A percentile compares a stretch with the other conserved stretches of the same genome.
Evolutionary conservation across 2,888 invertebrate species (phyloP).

Genomic region (Encarsia formosa): DNA sequence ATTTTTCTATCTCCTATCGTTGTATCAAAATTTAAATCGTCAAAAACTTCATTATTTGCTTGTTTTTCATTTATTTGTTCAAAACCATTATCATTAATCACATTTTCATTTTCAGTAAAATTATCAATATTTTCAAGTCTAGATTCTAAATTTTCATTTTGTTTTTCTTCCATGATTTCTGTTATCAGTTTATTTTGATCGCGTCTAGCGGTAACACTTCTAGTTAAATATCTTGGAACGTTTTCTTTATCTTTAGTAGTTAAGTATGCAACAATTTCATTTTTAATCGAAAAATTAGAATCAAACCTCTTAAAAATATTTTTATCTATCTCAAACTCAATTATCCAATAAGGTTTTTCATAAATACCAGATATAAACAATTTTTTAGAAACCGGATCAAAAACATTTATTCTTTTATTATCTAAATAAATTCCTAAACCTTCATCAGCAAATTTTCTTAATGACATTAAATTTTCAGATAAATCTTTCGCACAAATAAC

Average conservation of each 20-base stretch:
- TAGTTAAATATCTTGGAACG: conserved; percentile 18
- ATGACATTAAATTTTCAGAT: conserved; percentile 28
- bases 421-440: conserved; percentile 30
- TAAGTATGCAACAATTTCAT: conserved; percentile 7
- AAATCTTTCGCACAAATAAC: conserved; percentile 26
- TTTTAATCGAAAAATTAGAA: background rate
- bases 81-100: background rate
- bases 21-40: conserved; percentile 12
- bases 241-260: background rate
- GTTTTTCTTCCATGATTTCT: no score
- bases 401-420: conserved; percentile 8
- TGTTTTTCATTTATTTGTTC: background rate
- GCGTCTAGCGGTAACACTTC: conserved; percentile 14
- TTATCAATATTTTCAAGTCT: background rate
- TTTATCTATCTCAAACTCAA: conserved; percentile 23
- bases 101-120: background rate
- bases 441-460: conserved; percentile 28
- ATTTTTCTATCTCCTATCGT: conserved; percentile 24
- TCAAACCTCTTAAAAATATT: background rate
- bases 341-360: conserved; percentile 26
- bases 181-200: no score
- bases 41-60: background rate
- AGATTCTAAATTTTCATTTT: background rate
- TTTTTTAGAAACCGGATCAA: conserved; percentile 21
- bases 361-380: conserved; percentile 26